Evolutionary conservation across 2,113 vertebrate genomes (phyloP).

Genomic region (Muntiacus muntjak): DNA sequence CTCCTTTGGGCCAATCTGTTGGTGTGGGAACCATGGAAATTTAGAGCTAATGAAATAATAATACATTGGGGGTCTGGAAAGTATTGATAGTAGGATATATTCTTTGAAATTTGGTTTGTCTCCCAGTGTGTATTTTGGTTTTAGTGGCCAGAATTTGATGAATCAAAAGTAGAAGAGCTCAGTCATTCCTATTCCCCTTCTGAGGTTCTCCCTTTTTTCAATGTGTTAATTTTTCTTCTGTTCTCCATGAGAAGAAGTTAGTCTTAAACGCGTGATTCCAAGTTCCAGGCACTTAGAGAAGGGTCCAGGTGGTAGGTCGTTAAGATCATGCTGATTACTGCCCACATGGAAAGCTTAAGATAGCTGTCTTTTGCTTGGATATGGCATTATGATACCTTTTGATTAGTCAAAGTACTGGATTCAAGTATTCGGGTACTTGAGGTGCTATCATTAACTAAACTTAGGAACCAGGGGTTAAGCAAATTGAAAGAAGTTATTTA

Average conservation of each 20-base stretch:
- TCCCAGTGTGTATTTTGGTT: background rate
- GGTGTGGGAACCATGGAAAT: background rate
- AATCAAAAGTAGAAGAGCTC: background rate
- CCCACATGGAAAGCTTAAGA: background rate
- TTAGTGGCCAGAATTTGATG: background rate
- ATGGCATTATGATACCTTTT: background rate
- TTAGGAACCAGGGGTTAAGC: background rate
- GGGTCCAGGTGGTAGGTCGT: background rate
- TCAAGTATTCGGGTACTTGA: background rate
- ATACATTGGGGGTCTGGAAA: background rate
- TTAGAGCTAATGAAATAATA: background rate
- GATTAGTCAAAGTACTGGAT: background rate
- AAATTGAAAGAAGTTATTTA: background rate
- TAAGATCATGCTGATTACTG: background rate
- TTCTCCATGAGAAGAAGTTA: background rate
- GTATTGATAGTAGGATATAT: background rate
- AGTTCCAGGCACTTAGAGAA: background rate
- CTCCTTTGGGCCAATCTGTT: background rate
- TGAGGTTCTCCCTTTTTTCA: background rate
- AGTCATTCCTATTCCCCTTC: background rate
- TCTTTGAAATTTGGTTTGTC: constrained; percentile 20
- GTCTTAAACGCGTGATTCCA: background rate
- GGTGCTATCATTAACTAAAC: background rate
- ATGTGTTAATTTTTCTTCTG: background rate
- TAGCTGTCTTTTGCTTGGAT: background rate